A percentile compares a stretch with the other conserved stretches of the same genome.
These are phyloP conservation scores for Sebastes matsubarae DNA, from an alignment of 2,797 vertebrate genomes.

Conservation along the genomic window DNA sequence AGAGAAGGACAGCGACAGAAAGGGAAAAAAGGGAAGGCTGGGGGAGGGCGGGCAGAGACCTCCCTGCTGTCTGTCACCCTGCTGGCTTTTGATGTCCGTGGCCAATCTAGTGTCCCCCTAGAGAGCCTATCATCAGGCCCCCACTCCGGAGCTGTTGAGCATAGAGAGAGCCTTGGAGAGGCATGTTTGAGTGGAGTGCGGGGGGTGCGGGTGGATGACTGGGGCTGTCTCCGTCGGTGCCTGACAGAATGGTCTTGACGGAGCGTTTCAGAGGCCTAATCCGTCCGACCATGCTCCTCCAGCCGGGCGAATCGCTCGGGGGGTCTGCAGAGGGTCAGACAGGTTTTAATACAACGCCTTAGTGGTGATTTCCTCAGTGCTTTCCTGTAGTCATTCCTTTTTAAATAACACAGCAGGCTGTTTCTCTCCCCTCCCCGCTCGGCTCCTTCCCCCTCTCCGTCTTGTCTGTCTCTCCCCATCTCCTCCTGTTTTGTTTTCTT, in stretches of 20 bases:
- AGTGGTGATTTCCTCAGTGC: conserved; percentile 75
- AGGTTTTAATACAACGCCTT: conserved; percentile 74
- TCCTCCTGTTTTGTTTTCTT: conserved; percentile 57
- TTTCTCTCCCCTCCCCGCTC: conserved; percentile 39
- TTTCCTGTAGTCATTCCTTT: conserved; percentile 68
- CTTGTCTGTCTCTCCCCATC: conserved; percentile 47
- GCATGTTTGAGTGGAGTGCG: conserved; percentile 56
- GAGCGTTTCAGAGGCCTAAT: conserved; percentile 82
- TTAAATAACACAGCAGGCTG: conserved; percentile 71
- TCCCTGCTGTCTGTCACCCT: conserved; percentile 83
- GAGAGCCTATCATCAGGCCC: conserved; percentile 85
- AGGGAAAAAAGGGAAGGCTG: conserved; percentile 34
- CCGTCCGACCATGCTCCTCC: conserved; percentile 80
- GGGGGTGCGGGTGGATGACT: conserved; percentile 57
- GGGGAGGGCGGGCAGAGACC: conserved; percentile 68
- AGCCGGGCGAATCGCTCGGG: conserved; percentile 77
- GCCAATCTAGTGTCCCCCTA: conserved; percentile 83
- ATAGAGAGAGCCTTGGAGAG: conserved; percentile 69
- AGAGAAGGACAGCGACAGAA: conserved; percentile 14
- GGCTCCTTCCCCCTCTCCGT: conserved; percentile 26
- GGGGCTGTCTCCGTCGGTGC: conserved; percentile 75
- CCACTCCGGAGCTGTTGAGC: conserved; percentile 79
- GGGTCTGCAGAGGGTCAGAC: conserved; percentile 74
- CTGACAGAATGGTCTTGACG: conserved; percentile 86
- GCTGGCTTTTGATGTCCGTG: conserved; percentile 87